phyloP scores from a whole-genome alignment of 2,888 invertebrate species.

The Polymixis lichenea region DNA sequence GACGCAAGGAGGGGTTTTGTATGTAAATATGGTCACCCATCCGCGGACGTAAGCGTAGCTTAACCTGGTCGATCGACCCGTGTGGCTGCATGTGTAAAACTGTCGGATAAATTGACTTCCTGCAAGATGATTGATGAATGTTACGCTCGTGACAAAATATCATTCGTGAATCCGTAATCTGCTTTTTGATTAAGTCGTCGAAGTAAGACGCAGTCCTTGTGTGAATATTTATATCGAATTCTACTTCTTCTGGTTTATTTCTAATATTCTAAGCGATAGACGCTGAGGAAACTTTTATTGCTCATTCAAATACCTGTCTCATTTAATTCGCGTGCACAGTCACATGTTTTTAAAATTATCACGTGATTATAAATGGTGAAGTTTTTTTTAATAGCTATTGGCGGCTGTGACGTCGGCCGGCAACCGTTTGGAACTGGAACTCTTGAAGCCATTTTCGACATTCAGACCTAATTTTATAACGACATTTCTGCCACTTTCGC shows the following conservation, averaged over 20 bases:
- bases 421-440: slow-evolving; percentile 8
- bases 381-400: slow-evolving; percentile 19
- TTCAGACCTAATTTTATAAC: slow-evolving; percentile 36
- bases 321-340: slow-evolving; percentile 28
- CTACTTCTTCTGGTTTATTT: slow-evolving; percentile 9
- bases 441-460: slow-evolving; percentile 25
- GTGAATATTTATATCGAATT: slow-evolving; percentile 1
- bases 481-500: slow-evolving; percentile 38
- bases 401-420: neutral
- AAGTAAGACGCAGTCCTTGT: neutral
- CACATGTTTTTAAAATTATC: slow-evolving; percentile 29
- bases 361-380: slow-evolving; percentile 28
- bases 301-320: slow-evolving; percentile 33
- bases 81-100: too few relatives aligned
- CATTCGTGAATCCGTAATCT: slow-evolving; percentile 11
- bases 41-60: too few relatives aligned
- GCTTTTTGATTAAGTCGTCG: slow-evolving; percentile 5
- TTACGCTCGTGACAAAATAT: slow-evolving; percentile 25
- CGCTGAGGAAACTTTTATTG: slow-evolving; percentile 13
- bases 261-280: slow-evolving; percentile 30
- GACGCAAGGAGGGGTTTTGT: too few relatives aligned
- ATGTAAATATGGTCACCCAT: too few relatives aligned
- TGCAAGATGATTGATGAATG: slow-evolving; percentile 8
- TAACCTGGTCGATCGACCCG: too few relatives aligned
- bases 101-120: too few relatives aligned